Conservation (phyloP, 2,113 vertebrate species). For the Phalacrocorax pelagicus region DNA sequence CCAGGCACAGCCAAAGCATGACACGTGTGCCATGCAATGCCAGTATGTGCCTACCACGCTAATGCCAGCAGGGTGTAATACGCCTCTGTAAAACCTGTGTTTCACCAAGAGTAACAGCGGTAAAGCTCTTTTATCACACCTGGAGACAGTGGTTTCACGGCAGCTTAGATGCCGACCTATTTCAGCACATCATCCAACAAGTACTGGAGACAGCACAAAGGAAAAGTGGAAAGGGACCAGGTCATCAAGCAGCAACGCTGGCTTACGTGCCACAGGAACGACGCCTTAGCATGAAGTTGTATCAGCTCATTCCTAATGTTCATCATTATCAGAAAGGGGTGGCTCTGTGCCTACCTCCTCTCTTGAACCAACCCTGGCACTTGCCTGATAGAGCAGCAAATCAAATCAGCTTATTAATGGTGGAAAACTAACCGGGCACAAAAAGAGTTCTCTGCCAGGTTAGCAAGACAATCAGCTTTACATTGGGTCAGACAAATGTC, state of each 20-base stretch:
- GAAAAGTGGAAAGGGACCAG: not conserved
- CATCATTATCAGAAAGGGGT: not conserved
- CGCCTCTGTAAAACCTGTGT: not conserved
- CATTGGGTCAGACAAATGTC: not conserved
- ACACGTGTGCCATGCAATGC: fast-evolving
- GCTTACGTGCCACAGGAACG: not conserved
- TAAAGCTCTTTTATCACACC: not conserved
- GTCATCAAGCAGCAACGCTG: not conserved
- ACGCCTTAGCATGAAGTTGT: not conserved
- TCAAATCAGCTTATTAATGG: not conserved
- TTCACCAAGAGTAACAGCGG: not conserved
- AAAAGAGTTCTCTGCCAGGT: not conserved
- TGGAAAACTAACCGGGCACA: not conserved
- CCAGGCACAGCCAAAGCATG: not conserved
- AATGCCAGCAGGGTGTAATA: not conserved
- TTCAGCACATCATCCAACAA: not conserved
- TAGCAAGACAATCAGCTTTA: not conserved
- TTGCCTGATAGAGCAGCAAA: not conserved
- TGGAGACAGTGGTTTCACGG: not conserved
- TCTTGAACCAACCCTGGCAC: not conserved
- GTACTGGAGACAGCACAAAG: not conserved
- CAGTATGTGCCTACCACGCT: fast-evolving
- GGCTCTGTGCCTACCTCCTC: not conserved
- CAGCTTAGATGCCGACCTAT: not conserved
- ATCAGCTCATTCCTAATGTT: not conserved